Conservation (phyloP, 2,888 invertebrate species). For the Malthinus flaveolus region DNA sequence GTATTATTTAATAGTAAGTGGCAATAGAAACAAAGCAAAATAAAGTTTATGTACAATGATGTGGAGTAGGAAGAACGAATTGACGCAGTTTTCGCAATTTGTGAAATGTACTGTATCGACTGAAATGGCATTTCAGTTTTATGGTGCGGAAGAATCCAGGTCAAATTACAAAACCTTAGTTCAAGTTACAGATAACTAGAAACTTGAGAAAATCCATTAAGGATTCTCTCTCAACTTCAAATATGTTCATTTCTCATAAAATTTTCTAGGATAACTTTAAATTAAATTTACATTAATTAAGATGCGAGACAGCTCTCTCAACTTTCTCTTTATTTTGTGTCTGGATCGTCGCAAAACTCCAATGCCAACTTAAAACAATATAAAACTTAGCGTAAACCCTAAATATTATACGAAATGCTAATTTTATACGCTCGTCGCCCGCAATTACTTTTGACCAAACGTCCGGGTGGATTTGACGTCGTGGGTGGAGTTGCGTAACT, state of each 20-base stretch:
- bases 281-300: conserved; percentile 32
- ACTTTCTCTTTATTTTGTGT: conserved; percentile 12
- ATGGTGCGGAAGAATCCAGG: conserved; percentile 33
- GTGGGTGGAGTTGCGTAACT: too few species aligned
- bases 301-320: conserved; percentile 19
- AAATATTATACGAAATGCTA: too few species aligned
- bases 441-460: too few species aligned
- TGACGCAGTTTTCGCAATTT: conserved; percentile 30
- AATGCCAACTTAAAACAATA: background rate
- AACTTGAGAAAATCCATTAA: conserved; percentile 35
- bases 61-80: conserved; percentile 20
- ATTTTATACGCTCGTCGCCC: too few species aligned
- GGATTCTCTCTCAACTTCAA: conserved; percentile 33
- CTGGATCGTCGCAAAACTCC: background rate
- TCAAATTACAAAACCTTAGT: conserved; percentile 31
- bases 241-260: conserved; percentile 36
- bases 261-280: conserved; percentile 32
- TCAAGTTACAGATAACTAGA: conserved; percentile 31
- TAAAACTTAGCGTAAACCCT: too few species aligned
- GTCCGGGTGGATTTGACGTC: too few species aligned
- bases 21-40: conserved; percentile 20
- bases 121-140: conserved; percentile 30
- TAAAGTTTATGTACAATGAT: conserved; percentile 16
- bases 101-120: conserved; percentile 32
- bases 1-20: conserved; percentile 20